Evolutionary conservation across 2,797 vertebrate genomes (phyloP), one percentile per base, ranked within the genome.

Genomic region (Tauraco hartlaubi): DNA sequence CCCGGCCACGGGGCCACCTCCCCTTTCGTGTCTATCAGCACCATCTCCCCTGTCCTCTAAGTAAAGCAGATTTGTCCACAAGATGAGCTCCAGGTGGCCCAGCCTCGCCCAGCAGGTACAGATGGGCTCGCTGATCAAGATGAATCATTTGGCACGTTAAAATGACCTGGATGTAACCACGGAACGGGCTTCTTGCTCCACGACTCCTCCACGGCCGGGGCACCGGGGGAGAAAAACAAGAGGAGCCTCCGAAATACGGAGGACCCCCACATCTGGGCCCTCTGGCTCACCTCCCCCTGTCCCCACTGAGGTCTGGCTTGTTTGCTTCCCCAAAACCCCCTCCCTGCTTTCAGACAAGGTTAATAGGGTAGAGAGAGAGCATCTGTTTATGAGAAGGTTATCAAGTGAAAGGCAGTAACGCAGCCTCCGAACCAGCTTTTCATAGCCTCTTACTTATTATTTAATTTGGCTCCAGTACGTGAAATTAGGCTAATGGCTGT

Each of bases 401-500:
- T 98, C 92, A 87, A 98, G 96, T 94, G 95, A 96, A 96, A 97
- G 96, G 97, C 97, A 97, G 97, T 88, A 97, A 96, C 46, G 33
- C 43, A 96, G 94, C 90, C 97, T 98, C 97, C 96, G 98, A 98
- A 98, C 94, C 97, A 98, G 98, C 96, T 98, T 98, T 98, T 98
- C 97, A 98, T 97, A 98, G 97, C 95, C 97, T 97, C 97, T 97
- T 97, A 96, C 97, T 98, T 98, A 98, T 97, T 98, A 98, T 98
- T 98, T 98, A 98, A 98, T 98, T 98, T 98, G 98, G 98, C 98
- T 98, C 94, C 96, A 91, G 97, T 89, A 96, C 81, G 95, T 96
- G 97, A 95, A 98, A 98, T 98, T 98, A 98, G 98, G 97, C 97
- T 98, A 98, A 98, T 98, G 97, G 97, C 98, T 98, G 97, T 98